A percentile compares a stretch with the other conserved stretches of the same genome.
Evolutionary conservation across 2,888 invertebrate genomes (phyloP).

Genomic region (Himalopsyche tibetana): DNA sequence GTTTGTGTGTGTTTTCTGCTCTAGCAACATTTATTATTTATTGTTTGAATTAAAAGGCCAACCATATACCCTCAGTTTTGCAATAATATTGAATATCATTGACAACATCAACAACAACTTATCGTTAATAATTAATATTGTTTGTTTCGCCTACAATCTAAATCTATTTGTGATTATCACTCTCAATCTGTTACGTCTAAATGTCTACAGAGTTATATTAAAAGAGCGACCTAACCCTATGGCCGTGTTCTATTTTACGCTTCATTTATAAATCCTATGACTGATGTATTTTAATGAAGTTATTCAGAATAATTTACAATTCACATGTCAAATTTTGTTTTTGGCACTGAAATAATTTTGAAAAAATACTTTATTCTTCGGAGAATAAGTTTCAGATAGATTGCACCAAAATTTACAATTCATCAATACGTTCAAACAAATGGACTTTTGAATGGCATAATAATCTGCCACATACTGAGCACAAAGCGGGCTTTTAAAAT

Average conservation of each 20-base stretch:
- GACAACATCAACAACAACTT: conserved; percentile 15
- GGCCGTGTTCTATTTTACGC: background rate
- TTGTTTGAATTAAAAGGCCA: conserved; percentile 27
- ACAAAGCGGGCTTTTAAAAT: too few species aligned
- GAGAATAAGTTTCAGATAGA: too few species aligned
- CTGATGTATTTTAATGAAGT: too few species aligned
- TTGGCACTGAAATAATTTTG: too few species aligned
- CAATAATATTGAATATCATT: conserved; percentile 16
- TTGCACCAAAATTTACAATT: too few species aligned
- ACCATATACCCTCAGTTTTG: conserved; percentile 10
- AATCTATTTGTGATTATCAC: conserved; percentile 30
- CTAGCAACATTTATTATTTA: conserved; percentile 8
- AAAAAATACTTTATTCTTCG: too few species aligned
- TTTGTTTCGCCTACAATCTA: conserved; percentile 12
- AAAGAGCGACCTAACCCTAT: background rate
- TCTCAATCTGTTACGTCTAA: background rate
- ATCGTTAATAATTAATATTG: background rate
- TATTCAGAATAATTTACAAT: too few species aligned
- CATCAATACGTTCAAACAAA: too few species aligned
- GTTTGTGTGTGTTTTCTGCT: background rate
- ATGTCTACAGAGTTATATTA: background rate
- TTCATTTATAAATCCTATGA: too few species aligned
- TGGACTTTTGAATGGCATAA: too few species aligned
- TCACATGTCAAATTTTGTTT: too few species aligned
- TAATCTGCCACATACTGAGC: too few species aligned